Conservation (phyloP, 2,797 vertebrate genomes). For the Thalassophryne amazonica region DNA sequence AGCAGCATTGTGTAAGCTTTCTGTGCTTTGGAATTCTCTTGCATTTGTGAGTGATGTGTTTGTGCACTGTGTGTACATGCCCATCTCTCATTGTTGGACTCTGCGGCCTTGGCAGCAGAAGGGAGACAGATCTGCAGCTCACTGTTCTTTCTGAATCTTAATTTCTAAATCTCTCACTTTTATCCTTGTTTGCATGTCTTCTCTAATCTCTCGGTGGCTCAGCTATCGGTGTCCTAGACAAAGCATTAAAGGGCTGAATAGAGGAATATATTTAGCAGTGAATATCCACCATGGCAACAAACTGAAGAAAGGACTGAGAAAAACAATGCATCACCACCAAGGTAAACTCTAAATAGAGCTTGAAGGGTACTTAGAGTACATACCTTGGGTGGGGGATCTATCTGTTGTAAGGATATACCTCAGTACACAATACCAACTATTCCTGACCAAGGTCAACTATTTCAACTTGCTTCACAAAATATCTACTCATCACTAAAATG, state of each 20-base stretch:
- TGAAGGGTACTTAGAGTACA: no score
- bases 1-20: no score
- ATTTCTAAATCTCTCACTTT: conserved; percentile 41
- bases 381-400: no score
- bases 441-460: no score
- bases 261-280: conserved; percentile 22
- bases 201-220: conserved; percentile 40
- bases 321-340: background rate
- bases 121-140: conserved; percentile 25
- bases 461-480: no score
- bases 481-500: no score
- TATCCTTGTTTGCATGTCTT: conserved; percentile 35
- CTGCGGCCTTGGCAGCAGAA: conserved; percentile 16
- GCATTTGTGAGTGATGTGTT: background rate
- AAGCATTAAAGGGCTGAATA: conserved; percentile 37
- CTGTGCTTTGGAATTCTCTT: background rate
- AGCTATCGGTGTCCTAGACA: conserved; percentile 34
- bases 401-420: no score
- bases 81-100: conserved; percentile 2
- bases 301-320: background rate
- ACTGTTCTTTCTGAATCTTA: conserved; percentile 34
- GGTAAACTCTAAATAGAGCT: background rate
- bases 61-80: background rate
- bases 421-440: no score
- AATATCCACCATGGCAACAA: conserved; percentile 15